Percentiles rank a stretch among this genome's conserved stretches.
Conservation (phyloP, 2,888 invertebrate species). For the Cerceris rybyensis region DNA sequence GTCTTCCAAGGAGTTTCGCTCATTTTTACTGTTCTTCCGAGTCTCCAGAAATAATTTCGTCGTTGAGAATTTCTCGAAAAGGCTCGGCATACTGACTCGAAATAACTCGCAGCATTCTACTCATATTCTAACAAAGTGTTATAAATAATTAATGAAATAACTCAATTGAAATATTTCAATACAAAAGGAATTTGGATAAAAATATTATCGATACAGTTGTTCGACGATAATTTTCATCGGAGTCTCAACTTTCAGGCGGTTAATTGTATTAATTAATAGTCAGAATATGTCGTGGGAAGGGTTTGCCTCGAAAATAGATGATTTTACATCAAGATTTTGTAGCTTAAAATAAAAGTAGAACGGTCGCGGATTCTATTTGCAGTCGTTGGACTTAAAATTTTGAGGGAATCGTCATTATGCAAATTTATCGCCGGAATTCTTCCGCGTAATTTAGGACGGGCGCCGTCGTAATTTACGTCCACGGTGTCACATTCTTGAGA, state of each 20-base stretch:
- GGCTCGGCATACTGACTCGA: too few species aligned
- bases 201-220: too few species aligned
- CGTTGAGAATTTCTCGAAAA: too few species aligned
- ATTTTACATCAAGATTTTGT: conserved; percentile 11
- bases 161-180: too few species aligned
- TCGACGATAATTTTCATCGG: not conserved
- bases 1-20: not conserved
- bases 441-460: conserved; percentile 9
- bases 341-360: conserved; percentile 20
- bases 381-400: conserved; percentile 12
- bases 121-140: too few species aligned
- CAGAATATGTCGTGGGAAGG: not conserved
- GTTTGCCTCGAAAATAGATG: not conserved
- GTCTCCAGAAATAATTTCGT: too few species aligned
- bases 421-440: conserved; percentile 21
- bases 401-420: conserved; percentile 16
- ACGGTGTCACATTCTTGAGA: not conserved
- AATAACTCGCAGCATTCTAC: too few species aligned
- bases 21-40: too few species aligned
- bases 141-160: too few species aligned
- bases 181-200: too few species aligned
- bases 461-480: conserved; percentile 7
- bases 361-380: conserved; percentile 23
- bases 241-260: not conserved
- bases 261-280: not conserved